Evolutionary conservation across 2,113 vertebrate genomes (phyloP).

Genomic region (Equus quagga): DNA sequence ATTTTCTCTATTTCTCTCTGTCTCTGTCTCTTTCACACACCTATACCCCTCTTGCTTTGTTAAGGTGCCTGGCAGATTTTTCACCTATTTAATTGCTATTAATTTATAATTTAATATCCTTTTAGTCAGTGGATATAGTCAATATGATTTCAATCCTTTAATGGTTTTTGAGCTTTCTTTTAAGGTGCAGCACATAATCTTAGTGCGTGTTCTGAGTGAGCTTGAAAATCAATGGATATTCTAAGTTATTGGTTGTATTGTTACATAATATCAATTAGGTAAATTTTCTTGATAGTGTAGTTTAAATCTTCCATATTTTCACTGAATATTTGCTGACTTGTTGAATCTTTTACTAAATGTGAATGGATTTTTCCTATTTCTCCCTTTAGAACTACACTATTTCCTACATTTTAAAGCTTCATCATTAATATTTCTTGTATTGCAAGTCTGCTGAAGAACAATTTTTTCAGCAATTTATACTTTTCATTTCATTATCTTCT

Average conservation of each 20-base stretch:
- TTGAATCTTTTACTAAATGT: not conserved
- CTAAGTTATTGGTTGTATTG: not conserved
- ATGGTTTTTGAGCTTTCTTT: not conserved
- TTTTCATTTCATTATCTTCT: not conserved
- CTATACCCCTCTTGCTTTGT: not conserved
- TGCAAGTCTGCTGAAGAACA: not conserved
- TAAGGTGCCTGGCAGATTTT: not conserved
- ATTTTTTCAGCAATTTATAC: not conserved
- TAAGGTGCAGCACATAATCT: not conserved
- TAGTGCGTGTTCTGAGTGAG: rapidly evolving
- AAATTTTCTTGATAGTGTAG: not conserved
- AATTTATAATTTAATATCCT: not conserved
- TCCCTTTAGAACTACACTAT: not conserved
- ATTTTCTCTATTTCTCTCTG: not conserved
- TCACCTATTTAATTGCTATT: not conserved
- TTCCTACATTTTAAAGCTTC: not conserved
- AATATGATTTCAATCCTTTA: not conserved
- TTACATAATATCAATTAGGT: not conserved
- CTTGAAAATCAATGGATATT: not conserved
- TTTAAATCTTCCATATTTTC: not conserved
- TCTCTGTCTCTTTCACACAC: not conserved
- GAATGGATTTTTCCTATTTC: not conserved
- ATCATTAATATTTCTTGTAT: no score
- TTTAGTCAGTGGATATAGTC: not conserved
- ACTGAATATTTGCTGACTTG: not conserved